These are phyloP conservation scores for Danaus chrysippus DNA, from an alignment of 2,888 invertebrate species.

Conservation along the genomic window DNA sequence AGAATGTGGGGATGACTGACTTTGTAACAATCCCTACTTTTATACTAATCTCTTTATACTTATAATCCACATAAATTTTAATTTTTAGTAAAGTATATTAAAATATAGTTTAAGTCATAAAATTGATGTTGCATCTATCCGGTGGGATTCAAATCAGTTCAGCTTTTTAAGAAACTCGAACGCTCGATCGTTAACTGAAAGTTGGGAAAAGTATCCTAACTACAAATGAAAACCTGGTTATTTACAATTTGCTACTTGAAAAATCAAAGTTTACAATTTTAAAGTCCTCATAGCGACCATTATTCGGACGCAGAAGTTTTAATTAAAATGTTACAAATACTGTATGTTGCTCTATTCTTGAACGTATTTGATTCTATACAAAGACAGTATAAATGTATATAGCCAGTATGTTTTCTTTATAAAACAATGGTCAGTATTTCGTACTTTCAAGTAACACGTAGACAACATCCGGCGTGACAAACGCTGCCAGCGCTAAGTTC, in stretches of 20 bases:
- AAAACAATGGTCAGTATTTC: slow-evolving; percentile 59
- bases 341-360: slow-evolving; percentile 54
- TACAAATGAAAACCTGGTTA: too few relatives aligned
- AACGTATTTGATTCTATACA: slow-evolving; percentile 73
- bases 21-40: background rate
- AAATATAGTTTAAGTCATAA: too few relatives aligned
- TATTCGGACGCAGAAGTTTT: slow-evolving; percentile 63
- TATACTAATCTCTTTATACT: too few relatives aligned
- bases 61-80: too few relatives aligned
- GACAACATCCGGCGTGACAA: slow-evolving; percentile 46
- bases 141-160: too few relatives aligned
- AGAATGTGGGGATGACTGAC: background rate
- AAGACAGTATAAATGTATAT: slow-evolving; percentile 19
- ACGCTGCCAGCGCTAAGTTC: slow-evolving; percentile 61
- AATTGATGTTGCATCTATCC: too few relatives aligned
- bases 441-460: slow-evolving; percentile 41
- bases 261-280: background rate
- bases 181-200: too few relatives aligned
- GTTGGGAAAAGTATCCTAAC: too few relatives aligned
- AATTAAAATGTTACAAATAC: slow-evolving; percentile 70
- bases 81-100: too few relatives aligned
- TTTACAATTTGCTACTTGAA: background rate
- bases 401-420: slow-evolving; percentile 32
- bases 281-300: slow-evolving; percentile 44
- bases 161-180: too few relatives aligned